A percentile compares a stretch with the other conserved stretches of the same genome.
These are phyloP conservation scores for Empidonax alnorum DNA, from an alignment of 2,113 vertebrate genomes.

Conservation along the genomic window DNA sequence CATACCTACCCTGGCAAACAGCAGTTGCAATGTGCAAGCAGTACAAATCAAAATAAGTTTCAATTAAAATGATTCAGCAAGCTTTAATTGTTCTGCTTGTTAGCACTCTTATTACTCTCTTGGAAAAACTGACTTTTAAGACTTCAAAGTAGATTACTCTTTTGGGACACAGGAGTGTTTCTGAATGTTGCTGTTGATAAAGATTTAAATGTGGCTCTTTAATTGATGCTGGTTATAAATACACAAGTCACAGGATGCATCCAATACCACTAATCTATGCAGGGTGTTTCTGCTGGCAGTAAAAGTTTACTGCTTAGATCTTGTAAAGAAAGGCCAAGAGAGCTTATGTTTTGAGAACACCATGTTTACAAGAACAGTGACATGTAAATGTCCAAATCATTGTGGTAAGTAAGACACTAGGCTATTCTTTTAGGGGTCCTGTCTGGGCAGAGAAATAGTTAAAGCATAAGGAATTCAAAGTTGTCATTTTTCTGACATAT, in stretches of 20 bases:
- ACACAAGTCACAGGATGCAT: background rate
- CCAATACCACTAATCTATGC: background rate
- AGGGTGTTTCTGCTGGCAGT: background rate
- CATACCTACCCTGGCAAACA: background rate
- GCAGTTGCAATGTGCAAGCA: background rate
- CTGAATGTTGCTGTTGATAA: background rate
- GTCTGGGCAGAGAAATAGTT: background rate
- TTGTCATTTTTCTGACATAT: background rate
- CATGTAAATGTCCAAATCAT: background rate
- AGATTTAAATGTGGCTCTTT: background rate
- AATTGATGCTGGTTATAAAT: background rate
- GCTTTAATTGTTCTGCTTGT: background rate
- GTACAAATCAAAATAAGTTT: background rate
- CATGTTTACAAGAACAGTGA: accelerated
- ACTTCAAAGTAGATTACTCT: background rate
- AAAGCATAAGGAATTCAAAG: background rate
- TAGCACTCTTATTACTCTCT: background rate
- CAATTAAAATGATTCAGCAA: background rate
- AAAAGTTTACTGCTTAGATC: background rate
- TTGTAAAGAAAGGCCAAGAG: background rate
- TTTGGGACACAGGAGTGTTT: background rate
- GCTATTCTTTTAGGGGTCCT: background rate
- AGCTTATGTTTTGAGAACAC: background rate
- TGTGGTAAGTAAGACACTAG: background rate
- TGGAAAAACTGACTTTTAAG: background rate